Evolutionary conservation across 23 tunicate genomes (phyloP), one percentile per base, ranked within the genome.

Genomic region (Corella eumyota): DNA sequence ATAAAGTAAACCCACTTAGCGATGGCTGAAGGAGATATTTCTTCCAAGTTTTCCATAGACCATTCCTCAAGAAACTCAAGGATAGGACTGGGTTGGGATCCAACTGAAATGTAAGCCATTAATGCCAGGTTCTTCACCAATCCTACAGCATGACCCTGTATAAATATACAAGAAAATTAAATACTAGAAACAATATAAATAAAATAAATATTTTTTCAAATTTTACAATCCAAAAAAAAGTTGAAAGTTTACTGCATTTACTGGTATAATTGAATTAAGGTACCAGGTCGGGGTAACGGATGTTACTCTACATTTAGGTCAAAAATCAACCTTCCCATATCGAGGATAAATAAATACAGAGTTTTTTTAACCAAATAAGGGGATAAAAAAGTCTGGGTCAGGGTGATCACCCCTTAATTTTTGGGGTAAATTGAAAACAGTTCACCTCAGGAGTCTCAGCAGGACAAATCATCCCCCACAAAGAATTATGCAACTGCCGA

Each of bases 361-460:
- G n/a, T n/a, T n/a, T n/a, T n/a, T n/a, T n/a, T n/a, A n/a, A n/a
- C n/a, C n/a, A n/a, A n/a, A n/a, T n/a, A n/a, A n/a, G n/a, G n/a
- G n/a, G n/a, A n/a, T n/a, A n/a, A n/a, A n/a, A n/a, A n/a, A n/a
- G n/a, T n/a, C n/a, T n/a, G n/a, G n/a, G n/a, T n/a, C n/a, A n/a
- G n/a, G n/a, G n/a, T n/a, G n/a, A n/a, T n/a, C n/a, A n/a, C n/a
- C n/a, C n/a, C n/a, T n/a, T n/a, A n/a, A n/a, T n/a, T n/a, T n/a
- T n/a, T n/a, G n/a, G n/a, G n/a, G n/a, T n/a, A n/a, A n/a, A n/a
- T n/a, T n/a, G n/a, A n/a, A n/a, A n/a, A n/a, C n/a, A n/a, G n/a
- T n/a, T n/a, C n/a, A 96, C 99, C 76, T 93, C 99, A 15, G 99
- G 99, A 5, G 99, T 93, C 36, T 93, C 99, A 38, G 99, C 99